Conservation (phyloP, 2,113 vertebrate species). For the Amphiprion ocellaris region DNA sequence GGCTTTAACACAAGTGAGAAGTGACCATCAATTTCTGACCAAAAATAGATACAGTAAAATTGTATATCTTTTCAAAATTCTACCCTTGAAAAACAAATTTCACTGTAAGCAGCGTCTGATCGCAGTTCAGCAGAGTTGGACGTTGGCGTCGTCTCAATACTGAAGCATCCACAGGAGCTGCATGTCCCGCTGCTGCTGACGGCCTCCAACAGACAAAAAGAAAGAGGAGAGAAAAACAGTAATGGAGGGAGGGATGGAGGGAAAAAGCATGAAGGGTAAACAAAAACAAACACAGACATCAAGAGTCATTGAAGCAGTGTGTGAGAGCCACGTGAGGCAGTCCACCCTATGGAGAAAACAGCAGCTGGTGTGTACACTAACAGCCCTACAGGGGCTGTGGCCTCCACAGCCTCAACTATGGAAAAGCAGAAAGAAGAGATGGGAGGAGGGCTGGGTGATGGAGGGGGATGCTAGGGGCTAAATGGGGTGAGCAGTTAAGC, state of each 20-base stretch:
- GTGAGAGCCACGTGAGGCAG: constrained; percentile 70
- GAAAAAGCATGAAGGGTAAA: constrained; percentile 57
- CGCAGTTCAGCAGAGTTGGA: constrained; percentile 33
- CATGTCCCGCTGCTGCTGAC: constrained; percentile 45
- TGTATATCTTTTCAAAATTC: too few species aligned
- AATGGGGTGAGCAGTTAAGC: constrained; percentile 72
- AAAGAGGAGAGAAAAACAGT: constrained; percentile 42
- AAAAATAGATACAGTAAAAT: too few species aligned
- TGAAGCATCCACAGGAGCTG: constrained; percentile 40
- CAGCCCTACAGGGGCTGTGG: constrained; percentile 72
- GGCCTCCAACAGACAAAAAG: constrained; percentile 58
- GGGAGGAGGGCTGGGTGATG: constrained; percentile 55
- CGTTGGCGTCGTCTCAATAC: constrained; percentile 10
- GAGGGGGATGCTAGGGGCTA: constrained; percentile 64
- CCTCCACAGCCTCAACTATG: constrained; percentile 61
- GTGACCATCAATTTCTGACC: background rate
- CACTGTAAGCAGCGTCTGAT: background rate
- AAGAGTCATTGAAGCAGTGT: constrained; percentile 73
- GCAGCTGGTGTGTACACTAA: constrained; percentile 78
- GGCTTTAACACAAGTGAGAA: background rate
- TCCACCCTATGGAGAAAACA: constrained; percentile 73
- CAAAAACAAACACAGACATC: constrained; percentile 80
- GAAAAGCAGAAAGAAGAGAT: constrained; percentile 54
- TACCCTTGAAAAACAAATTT: background rate
- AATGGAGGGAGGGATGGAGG: constrained; percentile 18